Conservation (phyloP, 2,888 invertebrate species). For the Macropis europaea region DNA sequence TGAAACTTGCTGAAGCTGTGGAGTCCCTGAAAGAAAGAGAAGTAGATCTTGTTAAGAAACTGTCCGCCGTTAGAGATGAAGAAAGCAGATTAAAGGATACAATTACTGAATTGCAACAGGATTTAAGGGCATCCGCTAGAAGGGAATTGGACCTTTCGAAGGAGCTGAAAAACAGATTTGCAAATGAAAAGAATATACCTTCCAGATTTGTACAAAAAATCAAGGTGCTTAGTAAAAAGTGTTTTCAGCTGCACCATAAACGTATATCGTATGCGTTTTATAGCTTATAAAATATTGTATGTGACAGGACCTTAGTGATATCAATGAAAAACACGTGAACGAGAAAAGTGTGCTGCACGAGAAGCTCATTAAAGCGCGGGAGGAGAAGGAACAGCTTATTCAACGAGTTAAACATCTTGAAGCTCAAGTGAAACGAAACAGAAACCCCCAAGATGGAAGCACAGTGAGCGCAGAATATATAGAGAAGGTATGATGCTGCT, state of each 20-base stretch:
- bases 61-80: constrained; percentile 72
- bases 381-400: constrained; percentile 68
- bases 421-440: constrained; percentile 49
- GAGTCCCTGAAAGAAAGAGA: constrained; percentile 85
- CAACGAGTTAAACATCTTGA: constrained; percentile 65
- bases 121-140: constrained; percentile 56
- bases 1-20: constrained; percentile 77
- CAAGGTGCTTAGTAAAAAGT: constrained; percentile 65
- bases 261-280: neutral
- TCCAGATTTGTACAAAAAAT: constrained; percentile 76
- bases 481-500: constrained; percentile 40
- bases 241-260: neutral
- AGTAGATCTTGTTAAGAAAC: constrained; percentile 82
- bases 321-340: constrained; percentile 59
- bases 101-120: constrained; percentile 65
- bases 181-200: constrained; percentile 76
- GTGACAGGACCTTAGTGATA: constrained; percentile 63
- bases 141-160: constrained; percentile 64
- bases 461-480: neutral
- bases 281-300: constrained; percentile 8
- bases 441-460: neutral
- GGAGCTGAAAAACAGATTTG: constrained; percentile 63
- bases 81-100: constrained; percentile 75
- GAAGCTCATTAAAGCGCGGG: constrained; percentile 65
- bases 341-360: constrained; percentile 70